Evolutionary conservation across 2,888 invertebrate species (phyloP), one percentile per base, ranked within the genome.

Genomic region (Arctia plantaginis): DNA sequence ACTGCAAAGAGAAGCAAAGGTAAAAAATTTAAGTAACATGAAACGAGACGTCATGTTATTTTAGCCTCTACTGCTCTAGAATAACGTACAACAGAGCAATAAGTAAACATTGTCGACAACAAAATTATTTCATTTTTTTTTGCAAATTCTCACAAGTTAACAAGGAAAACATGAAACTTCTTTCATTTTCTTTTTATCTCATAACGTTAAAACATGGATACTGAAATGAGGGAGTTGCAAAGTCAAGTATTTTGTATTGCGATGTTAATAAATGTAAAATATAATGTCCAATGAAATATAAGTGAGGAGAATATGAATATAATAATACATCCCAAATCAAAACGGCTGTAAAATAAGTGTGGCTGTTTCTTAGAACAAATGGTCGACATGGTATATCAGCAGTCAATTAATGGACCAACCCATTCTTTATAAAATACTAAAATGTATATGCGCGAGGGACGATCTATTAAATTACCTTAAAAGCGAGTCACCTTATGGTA

Each of bases 131-230:
- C 87, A 18, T 30, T 62, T 59, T n/a, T 62, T 62, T 88, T 87
- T 86, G 83, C 85, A 83, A 84, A 87, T 87, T 88, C 86, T 84
- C 82, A 75, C 83, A 84, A 89, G 89, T 89, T 92, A 92, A 92
- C 91, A 91, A 92, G 90, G 90, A 86, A 89, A 91, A 91, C 87
- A 89, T 89, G 87, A 88, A 92, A 90, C 87, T 92, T 91, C 85
- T 87, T 88, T 87, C 87, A 85, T 90, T 88, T 87, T 80, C 85
- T 88, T 88, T 77, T 86, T 86, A 80, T 85, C 75, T 75, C 66
- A 77, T 72, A 76, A 80, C 75, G 77, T 79, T 83, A 80, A 81
- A 75, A 80, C 83, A 80, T 80, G 44, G 78, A 44, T 80, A 78
- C 76, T 35, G 44, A 77, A 81, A 77, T 75, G 74, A 76, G 47